Evolutionary conservation across 2,113 vertebrate species (phyloP).

Genomic region (Oplegnathus fasciatus): DNA sequence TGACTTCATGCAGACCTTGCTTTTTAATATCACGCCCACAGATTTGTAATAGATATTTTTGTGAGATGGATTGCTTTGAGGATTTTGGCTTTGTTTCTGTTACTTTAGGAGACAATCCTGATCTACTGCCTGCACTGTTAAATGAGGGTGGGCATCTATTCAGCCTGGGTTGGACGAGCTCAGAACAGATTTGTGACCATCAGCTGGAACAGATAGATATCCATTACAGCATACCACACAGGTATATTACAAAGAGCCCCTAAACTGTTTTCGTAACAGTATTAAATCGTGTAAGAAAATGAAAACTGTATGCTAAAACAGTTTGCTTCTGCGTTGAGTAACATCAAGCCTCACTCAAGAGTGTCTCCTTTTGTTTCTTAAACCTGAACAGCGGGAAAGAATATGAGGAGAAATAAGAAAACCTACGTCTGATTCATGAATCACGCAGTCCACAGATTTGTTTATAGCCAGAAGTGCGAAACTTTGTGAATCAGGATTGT

Average conservation of each 20-base stretch:
- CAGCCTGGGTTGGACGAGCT: not conserved
- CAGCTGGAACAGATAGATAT: not conserved
- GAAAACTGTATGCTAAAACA: not conserved
- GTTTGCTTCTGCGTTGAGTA: not conserved
- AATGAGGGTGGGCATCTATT: not conserved
- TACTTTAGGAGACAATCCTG: not conserved
- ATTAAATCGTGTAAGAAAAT: not conserved
- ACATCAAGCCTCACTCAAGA: not conserved
- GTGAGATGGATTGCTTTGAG: not conserved
- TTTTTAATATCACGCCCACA: constrained; percentile 13
- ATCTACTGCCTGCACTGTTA: not conserved
- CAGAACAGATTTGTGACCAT: not conserved
- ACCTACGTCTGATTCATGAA: not conserved
- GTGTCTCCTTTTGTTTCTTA: not conserved
- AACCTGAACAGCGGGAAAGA: not conserved
- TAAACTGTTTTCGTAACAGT: not conserved
- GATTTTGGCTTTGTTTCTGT: not conserved
- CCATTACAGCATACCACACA: not conserved
- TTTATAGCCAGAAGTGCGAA: not conserved
- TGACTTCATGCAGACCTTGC: constrained; percentile 36
- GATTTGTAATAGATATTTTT: not conserved
- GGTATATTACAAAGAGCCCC: not conserved
- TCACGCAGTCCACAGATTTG: not conserved
- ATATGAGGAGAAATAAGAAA: not conserved
- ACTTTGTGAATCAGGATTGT: not conserved